Evolutionary conservation across 2,888 invertebrate species (phyloP).

Genomic region (Globia sparganii): DNA sequence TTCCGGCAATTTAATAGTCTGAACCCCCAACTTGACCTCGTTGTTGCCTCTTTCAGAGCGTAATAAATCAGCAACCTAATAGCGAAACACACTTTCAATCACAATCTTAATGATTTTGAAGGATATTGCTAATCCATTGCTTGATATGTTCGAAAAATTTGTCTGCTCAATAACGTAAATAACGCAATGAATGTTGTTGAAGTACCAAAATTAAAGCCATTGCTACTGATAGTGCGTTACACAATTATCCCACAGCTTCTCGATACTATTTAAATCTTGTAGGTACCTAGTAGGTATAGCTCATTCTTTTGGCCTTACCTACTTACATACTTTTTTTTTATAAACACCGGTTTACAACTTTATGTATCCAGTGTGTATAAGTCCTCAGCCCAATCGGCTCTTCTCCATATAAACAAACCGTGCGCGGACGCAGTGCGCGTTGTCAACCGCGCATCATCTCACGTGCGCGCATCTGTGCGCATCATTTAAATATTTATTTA

Average conservation of each 20-base stretch:
- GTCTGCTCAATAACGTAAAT: no score
- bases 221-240: not conserved
- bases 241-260: not conserved
- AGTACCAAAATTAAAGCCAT: not conserved
- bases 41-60: not conserved
- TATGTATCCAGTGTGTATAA: conserved; percentile 32
- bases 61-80: not conserved
- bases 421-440: conserved; percentile 68
- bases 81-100: no score
- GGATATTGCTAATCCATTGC: no score
- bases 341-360: not conserved
- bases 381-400: conserved; percentile 52
- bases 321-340: not conserved
- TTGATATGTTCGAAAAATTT: no score
- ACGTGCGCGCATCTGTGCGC: conserved; percentile 70
- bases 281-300: not conserved
- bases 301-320: no score
- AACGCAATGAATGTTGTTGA: not conserved
- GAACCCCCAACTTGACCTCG: not conserved
- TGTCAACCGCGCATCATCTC: conserved; percentile 72
- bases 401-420: conserved; percentile 74
- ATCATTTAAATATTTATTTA: conserved; percentile 50
- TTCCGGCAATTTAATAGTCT: not conserved
- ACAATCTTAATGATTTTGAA: no score
- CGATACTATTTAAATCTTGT: not conserved